Base-by-base conservation (phyloP, 2,113 vertebrate species). In the Lagopus leucura region DNA sequence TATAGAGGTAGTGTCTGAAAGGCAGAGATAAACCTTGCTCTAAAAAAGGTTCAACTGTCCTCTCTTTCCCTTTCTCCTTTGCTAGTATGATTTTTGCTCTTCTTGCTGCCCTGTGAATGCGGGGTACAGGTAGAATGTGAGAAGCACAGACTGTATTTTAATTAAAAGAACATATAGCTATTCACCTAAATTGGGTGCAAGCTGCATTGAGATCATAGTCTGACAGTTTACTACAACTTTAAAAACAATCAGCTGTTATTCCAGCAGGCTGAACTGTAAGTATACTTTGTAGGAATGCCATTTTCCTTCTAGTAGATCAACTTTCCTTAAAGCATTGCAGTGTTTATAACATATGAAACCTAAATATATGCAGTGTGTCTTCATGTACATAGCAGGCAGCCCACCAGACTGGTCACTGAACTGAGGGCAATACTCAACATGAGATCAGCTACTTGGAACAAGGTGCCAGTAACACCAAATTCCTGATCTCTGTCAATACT, bases 1-100 rank as follows among this genome's bases (percentile, higher is more conserved):
- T 84, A 85, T 64, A 86, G 52, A 69, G 74, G 25, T 40, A 90
- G 88, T 30, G 45, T 81, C n/a, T 92, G 48, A 36, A 66, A 82
- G 38, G 36, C 18, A 69, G 64, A 57, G 28, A 40, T n/a, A 43
- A 9, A 11, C 24, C 17, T 30, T 54, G 47, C 7, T 25, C 15
- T 64, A 84, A 55, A 87, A 63, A 10, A 67, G 19, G 11, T 24
- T 13, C 16, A 1, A 69, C 43, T 81, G 88, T 67, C 43, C 12
- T 28, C 18, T 5, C 6, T 75, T 77, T 78, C 67, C 65, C 14
- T 36, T 24, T 50, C 22, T 50, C 21, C 48, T 60, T 38, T 43
- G 76, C 11, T 30, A 47, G 17, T 21, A 32, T 54, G 38, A 60
- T 25, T 25, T 42, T 36, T 55, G 43, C 9, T 50, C 22, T 24